Conservation (phyloP, 2,797 vertebrate genomes). For the Acrossocheilus fasciatus region DNA sequence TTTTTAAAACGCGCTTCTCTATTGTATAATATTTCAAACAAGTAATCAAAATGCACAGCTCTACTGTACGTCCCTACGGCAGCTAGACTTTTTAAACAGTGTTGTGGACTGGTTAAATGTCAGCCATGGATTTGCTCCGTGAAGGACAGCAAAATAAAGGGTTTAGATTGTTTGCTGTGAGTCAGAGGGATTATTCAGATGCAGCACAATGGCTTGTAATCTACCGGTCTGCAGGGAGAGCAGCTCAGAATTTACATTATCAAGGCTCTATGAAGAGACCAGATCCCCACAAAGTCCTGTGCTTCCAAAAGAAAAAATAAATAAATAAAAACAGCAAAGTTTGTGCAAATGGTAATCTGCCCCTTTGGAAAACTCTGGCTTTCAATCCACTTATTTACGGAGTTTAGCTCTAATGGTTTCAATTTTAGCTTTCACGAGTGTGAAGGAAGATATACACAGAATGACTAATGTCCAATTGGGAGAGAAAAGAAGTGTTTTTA, state of each 20-base stretch:
- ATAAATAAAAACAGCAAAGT: slow-evolving; percentile 52
- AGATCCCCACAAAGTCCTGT: slow-evolving; percentile 71
- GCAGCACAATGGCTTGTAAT: slow-evolving; percentile 82
- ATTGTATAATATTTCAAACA: slow-evolving; percentile 1
- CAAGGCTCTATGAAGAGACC: slow-evolving; percentile 71
- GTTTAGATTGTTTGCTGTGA: slow-evolving; percentile 73
- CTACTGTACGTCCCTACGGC: slow-evolving; percentile 57
- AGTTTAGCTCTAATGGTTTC: slow-evolving; percentile 77
- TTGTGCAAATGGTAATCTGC: slow-evolving; percentile 67
- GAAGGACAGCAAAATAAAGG: slow-evolving; percentile 80
- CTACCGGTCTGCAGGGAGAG: slow-evolving; percentile 77
- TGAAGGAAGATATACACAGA: slow-evolving; percentile 67
- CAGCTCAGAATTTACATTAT: slow-evolving; percentile 70
- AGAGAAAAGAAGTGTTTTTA: slow-evolving; percentile 37
- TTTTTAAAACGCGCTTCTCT: not conserved
- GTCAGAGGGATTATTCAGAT: slow-evolving; percentile 80
- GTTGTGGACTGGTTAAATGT: slow-evolving; percentile 80
- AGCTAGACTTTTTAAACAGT: slow-evolving; percentile 69
- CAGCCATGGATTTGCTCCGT: slow-evolving; percentile 75
- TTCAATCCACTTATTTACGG: slow-evolving; percentile 79
- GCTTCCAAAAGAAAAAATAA: slow-evolving; percentile 56
- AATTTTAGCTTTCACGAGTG: slow-evolving; percentile 74
- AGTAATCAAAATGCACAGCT: slow-evolving; percentile 32
- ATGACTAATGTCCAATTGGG: slow-evolving; percentile 48
- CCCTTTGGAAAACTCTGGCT: slow-evolving; percentile 70